Evolutionary conservation across 2,888 invertebrate species (phyloP).

Genomic region (Chesias legatella): DNA sequence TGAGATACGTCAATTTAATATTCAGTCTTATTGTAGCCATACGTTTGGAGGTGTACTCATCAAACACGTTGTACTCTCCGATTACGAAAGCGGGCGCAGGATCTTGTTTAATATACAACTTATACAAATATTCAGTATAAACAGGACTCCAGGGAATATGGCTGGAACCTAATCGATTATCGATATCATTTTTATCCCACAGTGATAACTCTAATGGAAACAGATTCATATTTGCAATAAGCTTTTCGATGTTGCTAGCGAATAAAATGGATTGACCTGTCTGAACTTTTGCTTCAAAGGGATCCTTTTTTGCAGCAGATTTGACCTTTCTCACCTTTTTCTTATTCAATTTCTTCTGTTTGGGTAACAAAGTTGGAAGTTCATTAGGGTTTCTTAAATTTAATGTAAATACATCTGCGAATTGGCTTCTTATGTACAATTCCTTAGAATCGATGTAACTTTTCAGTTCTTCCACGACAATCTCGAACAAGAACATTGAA

Average conservation of each 20-base stretch:
- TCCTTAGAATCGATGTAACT: slow-evolving; percentile 44
- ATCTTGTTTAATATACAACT: slow-evolving; percentile 27
- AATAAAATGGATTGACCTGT: slow-evolving; percentile 44
- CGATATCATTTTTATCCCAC: slow-evolving; percentile 38
- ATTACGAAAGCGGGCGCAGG: slow-evolving; percentile 33
- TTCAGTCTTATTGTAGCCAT: slow-evolving; percentile 51
- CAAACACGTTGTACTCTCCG: slow-evolving; percentile 47
- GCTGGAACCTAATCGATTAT: slow-evolving; percentile 45
- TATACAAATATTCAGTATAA: slow-evolving; percentile 48
- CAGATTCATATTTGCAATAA: slow-evolving; percentile 50
- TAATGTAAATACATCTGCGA: slow-evolving; percentile 56
- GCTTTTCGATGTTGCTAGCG: slow-evolving; percentile 33
- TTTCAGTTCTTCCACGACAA: slow-evolving; percentile 50
- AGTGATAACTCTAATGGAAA: slow-evolving; percentile 55
- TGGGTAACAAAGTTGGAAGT: slow-evolving; percentile 15
- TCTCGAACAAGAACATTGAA: slow-evolving; percentile 65
- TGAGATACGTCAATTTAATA: slow-evolving; percentile 47
- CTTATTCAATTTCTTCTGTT: slow-evolving; percentile 32
- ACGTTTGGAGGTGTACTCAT: slow-evolving; percentile 49
- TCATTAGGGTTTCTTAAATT: slow-evolving; percentile 46
- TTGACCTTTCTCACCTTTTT: slow-evolving; percentile 34
- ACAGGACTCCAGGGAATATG: slow-evolving; percentile 50
- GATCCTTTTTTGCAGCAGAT: slow-evolving; percentile 19
- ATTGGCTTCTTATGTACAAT: slow-evolving; percentile 48
- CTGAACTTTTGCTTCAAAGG: slow-evolving; percentile 31